phyloP scores from a whole-genome alignment of 2,797 vertebrate species.

The Netta rufina region DNA sequence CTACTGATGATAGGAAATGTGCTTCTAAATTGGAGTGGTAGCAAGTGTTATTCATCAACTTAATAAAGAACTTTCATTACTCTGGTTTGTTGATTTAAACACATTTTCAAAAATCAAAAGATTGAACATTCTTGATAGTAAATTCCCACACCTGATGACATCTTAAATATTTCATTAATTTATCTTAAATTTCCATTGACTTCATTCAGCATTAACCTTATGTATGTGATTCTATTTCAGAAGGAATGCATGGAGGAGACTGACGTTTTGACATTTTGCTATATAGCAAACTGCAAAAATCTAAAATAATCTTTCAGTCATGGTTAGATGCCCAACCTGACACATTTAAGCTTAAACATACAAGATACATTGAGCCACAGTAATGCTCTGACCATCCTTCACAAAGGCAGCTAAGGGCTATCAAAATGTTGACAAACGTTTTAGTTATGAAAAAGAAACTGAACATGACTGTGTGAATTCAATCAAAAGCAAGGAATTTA shows the following conservation, averaged over 20 bases:
- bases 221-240: neutral
- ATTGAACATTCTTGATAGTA: neutral
- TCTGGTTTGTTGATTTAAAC: neutral
- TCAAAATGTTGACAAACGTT: constrained; percentile 8
- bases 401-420: neutral
- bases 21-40: neutral
- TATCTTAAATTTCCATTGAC: neutral
- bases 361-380: neutral
- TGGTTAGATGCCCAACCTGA: neutral
- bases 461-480: neutral
- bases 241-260: neutral
- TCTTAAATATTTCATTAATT: neutral
- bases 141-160: neutral
- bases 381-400: neutral
- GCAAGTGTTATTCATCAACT: neutral
- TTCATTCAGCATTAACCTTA: neutral
- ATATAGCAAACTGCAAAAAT: neutral
- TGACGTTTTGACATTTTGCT: neutral
- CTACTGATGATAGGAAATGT: neutral
- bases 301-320: neutral
- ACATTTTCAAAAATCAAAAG: neutral
- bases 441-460: neutral
- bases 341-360: neutral
- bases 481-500: neutral
- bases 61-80: neutral